Conservation (phyloP, 1,140 invertebrate species). For the Atopsyche davidsoni region DNA sequence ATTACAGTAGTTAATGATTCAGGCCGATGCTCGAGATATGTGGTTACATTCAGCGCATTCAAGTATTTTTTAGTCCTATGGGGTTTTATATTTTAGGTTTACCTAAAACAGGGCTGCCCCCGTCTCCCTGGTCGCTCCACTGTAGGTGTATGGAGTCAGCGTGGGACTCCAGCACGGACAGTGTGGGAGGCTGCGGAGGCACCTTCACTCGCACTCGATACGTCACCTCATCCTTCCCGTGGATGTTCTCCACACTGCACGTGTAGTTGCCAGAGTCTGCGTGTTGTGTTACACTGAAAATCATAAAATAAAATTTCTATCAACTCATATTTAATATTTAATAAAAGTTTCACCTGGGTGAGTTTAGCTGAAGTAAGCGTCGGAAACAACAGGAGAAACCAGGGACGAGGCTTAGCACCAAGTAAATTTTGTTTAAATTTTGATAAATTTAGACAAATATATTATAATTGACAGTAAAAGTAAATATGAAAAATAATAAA, state of each 20-base stretch:
- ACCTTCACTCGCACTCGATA: slow-evolving; percentile 65
- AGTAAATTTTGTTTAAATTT: too few species aligned
- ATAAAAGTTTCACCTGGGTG: not conserved
- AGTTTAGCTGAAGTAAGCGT: not conserved
- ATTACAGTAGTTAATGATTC: not conserved
- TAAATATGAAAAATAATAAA: not conserved
- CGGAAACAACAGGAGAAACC: too few species aligned
- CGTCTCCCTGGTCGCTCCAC: slow-evolving; percentile 63
- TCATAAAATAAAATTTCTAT: slow-evolving; percentile 3
- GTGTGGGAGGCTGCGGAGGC: slow-evolving; percentile 60
- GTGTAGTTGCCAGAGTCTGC: slow-evolving; percentile 86
- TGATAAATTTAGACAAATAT: too few species aligned
- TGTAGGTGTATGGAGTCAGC: slow-evolving; percentile 63
- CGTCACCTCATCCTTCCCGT: slow-evolving; percentile 79
- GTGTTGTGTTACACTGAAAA: slow-evolving; percentile 55
- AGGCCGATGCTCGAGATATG: not conserved
- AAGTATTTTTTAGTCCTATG: not conserved
- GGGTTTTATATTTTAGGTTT: slow-evolving; percentile 8
- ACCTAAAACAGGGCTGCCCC: slow-evolving; percentile 63
- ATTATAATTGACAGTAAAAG: too few species aligned
- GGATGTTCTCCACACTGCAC: slow-evolving; percentile 75
- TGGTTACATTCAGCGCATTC: not conserved
- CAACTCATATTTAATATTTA: not conserved
- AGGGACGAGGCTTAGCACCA: too few species aligned
- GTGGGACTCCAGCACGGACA: slow-evolving; percentile 63